A percentile compares a stretch with the other conserved stretches of the same genome.
Conservation (phyloP, 2,113 vertebrate species). For the Gallinago jamesoni region DNA sequence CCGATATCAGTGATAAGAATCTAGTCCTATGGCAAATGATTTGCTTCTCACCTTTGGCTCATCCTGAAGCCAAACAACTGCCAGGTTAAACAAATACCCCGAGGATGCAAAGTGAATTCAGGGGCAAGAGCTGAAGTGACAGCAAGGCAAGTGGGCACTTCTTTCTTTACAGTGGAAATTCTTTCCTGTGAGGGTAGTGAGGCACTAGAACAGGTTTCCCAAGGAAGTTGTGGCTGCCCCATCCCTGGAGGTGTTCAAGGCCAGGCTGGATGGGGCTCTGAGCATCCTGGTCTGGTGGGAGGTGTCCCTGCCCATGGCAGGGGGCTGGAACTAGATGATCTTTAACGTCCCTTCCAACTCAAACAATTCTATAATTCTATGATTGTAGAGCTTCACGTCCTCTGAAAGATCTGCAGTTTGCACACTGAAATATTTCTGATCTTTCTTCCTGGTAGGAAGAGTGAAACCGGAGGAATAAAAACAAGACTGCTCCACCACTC, state of each 20-base stretch:
- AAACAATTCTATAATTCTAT: too few relatives aligned
- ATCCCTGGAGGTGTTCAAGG: too few relatives aligned
- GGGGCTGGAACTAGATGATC: too few relatives aligned
- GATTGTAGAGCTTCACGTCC: neutral
- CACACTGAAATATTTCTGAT: neutral
- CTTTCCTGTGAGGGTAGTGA: too few relatives aligned
- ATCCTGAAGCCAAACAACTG: slow-evolving; percentile 61
- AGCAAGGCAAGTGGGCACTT: neutral
- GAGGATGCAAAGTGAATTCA: slow-evolving; percentile 54
- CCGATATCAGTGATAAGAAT: neutral
- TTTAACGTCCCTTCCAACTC: too few relatives aligned
- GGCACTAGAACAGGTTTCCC: too few relatives aligned
- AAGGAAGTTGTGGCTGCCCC: too few relatives aligned
- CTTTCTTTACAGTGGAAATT: too few relatives aligned
- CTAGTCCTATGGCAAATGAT: slow-evolving; percentile 27
- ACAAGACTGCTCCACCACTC: neutral
- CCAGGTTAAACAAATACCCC: slow-evolving; percentile 71
- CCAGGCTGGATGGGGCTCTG: too few relatives aligned
- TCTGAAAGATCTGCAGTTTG: neutral
- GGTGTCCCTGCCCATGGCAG: too few relatives aligned
- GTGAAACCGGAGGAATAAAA: slow-evolving; percentile 26
- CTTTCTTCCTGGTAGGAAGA: neutral
- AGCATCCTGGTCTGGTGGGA: too few relatives aligned
- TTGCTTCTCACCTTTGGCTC: slow-evolving; percentile 72
- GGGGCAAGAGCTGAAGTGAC: slow-evolving; percentile 12